Conservation (phyloP, 2,797 vertebrate genomes). For the Holocentrus rufus region DNA sequence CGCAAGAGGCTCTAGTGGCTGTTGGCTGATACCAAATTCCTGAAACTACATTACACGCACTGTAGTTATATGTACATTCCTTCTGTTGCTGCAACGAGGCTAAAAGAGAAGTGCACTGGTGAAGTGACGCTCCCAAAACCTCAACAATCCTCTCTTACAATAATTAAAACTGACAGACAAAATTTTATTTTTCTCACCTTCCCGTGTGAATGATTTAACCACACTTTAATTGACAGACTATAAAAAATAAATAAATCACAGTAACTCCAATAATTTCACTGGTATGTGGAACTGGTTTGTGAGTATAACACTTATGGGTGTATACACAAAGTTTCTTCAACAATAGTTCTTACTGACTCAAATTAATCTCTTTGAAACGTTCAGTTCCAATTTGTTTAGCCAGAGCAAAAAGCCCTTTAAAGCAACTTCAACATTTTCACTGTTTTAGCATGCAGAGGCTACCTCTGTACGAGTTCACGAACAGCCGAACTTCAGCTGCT, state of each 20-base stretch:
- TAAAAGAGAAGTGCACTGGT: no score
- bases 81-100: no score
- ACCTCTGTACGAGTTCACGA: constrained; percentile 10
- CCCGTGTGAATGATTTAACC: no score
- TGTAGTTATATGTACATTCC: no score
- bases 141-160: constrained; percentile 9
- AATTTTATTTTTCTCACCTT: background rate
- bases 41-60: no score
- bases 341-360: no score
- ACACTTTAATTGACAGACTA: no score
- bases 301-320: background rate
- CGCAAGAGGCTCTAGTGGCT: no score
- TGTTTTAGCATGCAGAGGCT: background rate
- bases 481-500: constrained; percentile 20
- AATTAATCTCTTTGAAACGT: background rate
- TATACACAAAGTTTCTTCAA: background rate
- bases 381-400: background rate
- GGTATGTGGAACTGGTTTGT: background rate
- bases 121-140: constrained; percentile 5
- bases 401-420: background rate
- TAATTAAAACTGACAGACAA: background rate
- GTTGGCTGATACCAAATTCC: no score
- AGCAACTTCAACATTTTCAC: constrained; percentile 2
- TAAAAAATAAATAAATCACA: background rate
- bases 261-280: background rate